phyloP scores from a whole-genome alignment of 2,888 invertebrate genomes.

The Didymodactylos carnosus region DNA sequence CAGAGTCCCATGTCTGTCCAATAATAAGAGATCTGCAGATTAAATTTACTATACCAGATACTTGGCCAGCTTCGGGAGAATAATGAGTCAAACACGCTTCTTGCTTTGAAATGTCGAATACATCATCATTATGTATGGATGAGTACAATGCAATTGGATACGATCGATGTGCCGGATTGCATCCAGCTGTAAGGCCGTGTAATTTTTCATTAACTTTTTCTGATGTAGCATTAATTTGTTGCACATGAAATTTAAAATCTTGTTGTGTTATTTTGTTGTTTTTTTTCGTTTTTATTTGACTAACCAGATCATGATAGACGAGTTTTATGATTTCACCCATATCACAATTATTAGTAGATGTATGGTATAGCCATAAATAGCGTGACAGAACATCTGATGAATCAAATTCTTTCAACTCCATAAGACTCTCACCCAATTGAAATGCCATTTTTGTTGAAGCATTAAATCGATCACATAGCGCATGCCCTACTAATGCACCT shows the following conservation, averaged over 20 bases:
- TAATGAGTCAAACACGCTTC: neutral
- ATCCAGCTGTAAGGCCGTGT: neutral
- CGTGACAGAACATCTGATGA: neutral
- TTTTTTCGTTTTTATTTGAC: no score
- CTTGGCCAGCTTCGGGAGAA: neutral
- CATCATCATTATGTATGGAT: neutral
- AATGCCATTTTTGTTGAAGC: neutral
- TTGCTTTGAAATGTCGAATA: neutral
- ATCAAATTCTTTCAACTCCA: neutral
- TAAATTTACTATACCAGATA: neutral
- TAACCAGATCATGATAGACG: neutral
- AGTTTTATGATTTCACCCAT: neutral
- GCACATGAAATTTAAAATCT: neutral
- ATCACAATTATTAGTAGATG: neutral
- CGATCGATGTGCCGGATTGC: neutral
- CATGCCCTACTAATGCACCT: neutral
- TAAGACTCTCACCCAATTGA: neutral
- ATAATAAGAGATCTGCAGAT: neutral
- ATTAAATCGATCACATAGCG: neutral
- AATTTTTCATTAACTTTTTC: neutral
- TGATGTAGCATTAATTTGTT: neutral
- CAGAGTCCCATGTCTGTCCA: neutral
- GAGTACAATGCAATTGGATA: neutral
- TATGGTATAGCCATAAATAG: neutral
- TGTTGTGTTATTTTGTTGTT: neutral